Conservation (phyloP, 2,797 vertebrate species). For the Cossypha heuglini region DNA sequence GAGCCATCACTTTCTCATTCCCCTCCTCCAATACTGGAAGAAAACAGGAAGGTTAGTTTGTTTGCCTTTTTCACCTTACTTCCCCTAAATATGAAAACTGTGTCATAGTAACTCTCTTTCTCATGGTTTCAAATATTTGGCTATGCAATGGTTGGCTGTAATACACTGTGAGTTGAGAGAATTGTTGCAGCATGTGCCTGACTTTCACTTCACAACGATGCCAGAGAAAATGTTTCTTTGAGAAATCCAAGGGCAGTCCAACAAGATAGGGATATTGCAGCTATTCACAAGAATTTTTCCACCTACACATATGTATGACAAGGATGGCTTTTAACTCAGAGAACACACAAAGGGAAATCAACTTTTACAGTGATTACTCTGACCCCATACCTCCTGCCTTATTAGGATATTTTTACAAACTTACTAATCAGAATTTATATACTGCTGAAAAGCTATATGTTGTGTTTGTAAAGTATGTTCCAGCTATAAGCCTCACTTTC, state of each 20-base stretch:
- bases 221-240: neutral
- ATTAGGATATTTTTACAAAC: conserved; percentile 3
- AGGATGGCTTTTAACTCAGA: neutral
- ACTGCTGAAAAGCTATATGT: neutral
- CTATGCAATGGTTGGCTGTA: neutral
- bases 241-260: neutral
- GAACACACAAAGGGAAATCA: neutral
- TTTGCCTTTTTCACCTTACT: neutral
- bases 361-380: neutral
- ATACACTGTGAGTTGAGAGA: neutral
- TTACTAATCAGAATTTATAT: neutral
- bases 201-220: neutral
- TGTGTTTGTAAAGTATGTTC: neutral
- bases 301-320: neutral
- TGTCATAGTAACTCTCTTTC: neutral
- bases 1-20: neutral
- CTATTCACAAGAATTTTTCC: neutral
- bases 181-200: neutral
- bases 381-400: neutral
- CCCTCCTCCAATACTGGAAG: neutral
- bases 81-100: neutral
- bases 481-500: neutral
- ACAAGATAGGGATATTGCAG: neutral
- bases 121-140: neutral
- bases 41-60: neutral